A percentile compares a stretch with the other conserved stretches of the same genome.
Evolutionary conservation across 2,113 vertebrate genomes (phyloP).

Genomic region (Aspiorhynchus laticeps): DNA sequence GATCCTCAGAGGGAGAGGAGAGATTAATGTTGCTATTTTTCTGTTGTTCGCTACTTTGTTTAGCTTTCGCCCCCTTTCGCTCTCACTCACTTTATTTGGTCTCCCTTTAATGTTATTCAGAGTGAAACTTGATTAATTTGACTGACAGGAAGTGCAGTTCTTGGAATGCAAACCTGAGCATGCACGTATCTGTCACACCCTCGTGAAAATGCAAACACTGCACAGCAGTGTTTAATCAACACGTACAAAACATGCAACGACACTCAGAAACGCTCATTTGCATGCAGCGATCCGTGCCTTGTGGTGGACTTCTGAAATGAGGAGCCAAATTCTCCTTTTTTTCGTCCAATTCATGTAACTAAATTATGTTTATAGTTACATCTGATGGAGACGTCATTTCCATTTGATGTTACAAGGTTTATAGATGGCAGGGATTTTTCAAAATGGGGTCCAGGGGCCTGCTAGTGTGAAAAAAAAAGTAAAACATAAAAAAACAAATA

Average conservation of each 20-base stretch:
- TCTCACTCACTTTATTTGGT: background rate
- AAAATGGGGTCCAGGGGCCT: background rate
- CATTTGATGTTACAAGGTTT: background rate
- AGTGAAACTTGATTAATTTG: constrained; percentile 28
- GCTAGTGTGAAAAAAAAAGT: background rate
- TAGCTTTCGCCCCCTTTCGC: background rate
- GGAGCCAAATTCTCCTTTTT: background rate
- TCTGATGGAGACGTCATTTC: background rate
- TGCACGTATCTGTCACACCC: constrained; percentile 40
- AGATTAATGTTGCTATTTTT: constrained; percentile 1
- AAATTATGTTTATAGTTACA: background rate
- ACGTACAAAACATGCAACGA: constrained; percentile 34
- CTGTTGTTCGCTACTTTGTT: background rate
- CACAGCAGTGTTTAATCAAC: constrained; percentile 33
- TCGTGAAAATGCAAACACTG: constrained; percentile 30
- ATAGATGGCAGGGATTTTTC: background rate
- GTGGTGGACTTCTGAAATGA: background rate
- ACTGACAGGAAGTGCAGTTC: background rate
- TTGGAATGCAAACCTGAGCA: constrained; percentile 29
- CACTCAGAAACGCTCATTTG: constrained; percentile 35
- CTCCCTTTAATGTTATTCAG: constrained; percentile 11
- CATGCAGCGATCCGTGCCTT: background rate
- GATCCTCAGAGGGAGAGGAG: constrained; percentile 9
- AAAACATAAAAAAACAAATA: background rate
- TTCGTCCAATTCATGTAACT: background rate